Conservation (phyloP, 1,140 invertebrate genomes). For the Pseudomyrmex flavicornis region DNA sequence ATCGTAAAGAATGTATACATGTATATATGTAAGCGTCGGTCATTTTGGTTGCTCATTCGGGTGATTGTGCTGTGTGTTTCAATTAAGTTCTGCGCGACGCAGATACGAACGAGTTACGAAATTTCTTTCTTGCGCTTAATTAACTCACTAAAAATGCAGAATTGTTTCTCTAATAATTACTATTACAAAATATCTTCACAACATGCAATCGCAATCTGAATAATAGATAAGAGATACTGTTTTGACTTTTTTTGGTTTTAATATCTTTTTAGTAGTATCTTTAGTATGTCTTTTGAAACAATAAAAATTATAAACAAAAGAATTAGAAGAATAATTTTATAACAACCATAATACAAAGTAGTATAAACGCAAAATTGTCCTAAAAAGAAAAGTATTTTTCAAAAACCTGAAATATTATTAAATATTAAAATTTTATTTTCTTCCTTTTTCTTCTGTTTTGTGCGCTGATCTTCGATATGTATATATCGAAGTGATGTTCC, state of each 20-base stretch:
- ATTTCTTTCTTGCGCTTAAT: slow-evolving; percentile 6
- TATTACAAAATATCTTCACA: neutral
- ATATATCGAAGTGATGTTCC: no score
- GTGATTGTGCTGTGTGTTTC: slow-evolving; percentile 4
- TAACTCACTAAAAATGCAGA: neutral
- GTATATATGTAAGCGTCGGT: neutral
- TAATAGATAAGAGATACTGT: neutral
- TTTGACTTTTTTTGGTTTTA: neutral
- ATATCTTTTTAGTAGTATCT: neutral
- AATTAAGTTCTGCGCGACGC: slow-evolving; percentile 19
- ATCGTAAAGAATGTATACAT: slow-evolving; percentile 13
- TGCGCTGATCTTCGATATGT: neutral
- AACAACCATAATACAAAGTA: no score
- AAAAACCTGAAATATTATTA: neutral
- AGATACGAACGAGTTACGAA: slow-evolving; percentile 22
- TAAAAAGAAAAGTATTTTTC: no score
- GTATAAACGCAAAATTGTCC: no score
- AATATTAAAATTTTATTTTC: neutral
- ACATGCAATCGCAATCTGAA: neutral
- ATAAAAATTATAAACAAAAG: no score
- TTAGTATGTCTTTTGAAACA: no score
- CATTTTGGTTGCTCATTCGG: slow-evolving; percentile 29
- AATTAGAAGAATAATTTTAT: no score
- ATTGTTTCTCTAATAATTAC: neutral
- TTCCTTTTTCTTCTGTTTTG: neutral